phyloP scores from a whole-genome alignment of 2,113 vertebrate genomes.

The Urocitellus parryii region DNA sequence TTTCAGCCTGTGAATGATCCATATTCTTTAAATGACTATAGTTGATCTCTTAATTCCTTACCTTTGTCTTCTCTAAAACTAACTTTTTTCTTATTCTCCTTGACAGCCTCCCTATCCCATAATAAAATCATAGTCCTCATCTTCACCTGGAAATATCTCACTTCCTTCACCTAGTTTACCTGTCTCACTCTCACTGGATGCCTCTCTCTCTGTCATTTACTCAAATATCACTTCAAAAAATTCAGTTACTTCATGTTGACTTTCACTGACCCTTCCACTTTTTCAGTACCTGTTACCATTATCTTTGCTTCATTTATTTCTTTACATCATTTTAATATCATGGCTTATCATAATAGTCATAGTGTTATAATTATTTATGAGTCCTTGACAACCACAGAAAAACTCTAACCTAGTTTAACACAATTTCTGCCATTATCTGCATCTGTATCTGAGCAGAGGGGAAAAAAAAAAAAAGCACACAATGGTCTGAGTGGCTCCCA shows the following conservation, averaged over 20 bases:
- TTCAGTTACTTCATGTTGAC: not conserved
- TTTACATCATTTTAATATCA: not conserved
- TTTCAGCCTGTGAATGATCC: not conserved
- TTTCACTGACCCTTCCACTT: not conserved
- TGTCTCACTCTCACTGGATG: not conserved
- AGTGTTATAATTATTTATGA: constrained; percentile 9
- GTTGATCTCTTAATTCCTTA: not conserved
- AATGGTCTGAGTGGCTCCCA: not conserved
- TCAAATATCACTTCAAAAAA: not conserved
- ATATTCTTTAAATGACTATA: not conserved
- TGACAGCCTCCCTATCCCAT: not conserved
- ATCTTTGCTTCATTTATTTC: constrained; percentile 9
- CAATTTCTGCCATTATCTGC: not conserved
- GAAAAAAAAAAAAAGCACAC: constrained; percentile 12
- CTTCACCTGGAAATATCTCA: not conserved
- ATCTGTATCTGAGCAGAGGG: not conserved
- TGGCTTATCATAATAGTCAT: not conserved
- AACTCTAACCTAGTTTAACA: not conserved
- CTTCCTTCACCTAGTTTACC: not conserved
- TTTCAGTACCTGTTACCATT: not conserved
- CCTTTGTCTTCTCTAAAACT: not conserved
- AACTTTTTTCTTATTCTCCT: not conserved
- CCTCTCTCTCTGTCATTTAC: not conserved
- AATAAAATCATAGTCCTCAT: not conserved
- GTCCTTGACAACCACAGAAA: not conserved